Percentiles rank a stretch among this genome's conserved stretches.
These are phyloP conservation scores for Elaphurus davidianus DNA, from an alignment of 2,113 vertebrate genomes.

Conservation along the genomic window DNA sequence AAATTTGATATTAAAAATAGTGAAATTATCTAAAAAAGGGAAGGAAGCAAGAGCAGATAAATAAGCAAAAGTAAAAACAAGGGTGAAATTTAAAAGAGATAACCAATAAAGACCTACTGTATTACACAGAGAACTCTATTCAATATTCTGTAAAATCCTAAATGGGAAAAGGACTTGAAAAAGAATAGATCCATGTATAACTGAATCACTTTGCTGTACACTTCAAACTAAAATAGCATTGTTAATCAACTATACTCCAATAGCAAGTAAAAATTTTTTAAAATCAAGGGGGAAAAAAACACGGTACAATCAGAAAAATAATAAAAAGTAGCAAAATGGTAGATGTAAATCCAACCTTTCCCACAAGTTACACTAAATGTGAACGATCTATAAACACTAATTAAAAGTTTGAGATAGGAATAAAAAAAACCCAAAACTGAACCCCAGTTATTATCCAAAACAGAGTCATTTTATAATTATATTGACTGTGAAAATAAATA, in stretches of 20 bases:
- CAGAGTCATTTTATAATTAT: background rate
- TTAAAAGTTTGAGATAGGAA: background rate
- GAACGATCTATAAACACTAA: background rate
- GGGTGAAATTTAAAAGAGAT: background rate
- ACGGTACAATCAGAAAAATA: background rate
- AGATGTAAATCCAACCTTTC: background rate
- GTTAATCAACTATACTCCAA: background rate
- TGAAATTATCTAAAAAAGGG: background rate
- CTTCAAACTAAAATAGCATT: background rate
- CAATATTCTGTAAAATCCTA: background rate
- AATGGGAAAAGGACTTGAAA: background rate
- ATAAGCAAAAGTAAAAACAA: background rate
- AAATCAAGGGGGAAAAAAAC: background rate
- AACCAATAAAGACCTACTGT: background rate
- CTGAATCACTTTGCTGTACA: background rate
- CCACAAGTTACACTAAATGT: background rate
- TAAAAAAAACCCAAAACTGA: background rate
- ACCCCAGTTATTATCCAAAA: background rate
- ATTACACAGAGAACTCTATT: background rate
- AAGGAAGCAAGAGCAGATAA: background rate
- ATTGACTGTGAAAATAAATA: background rate
- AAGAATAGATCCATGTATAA: background rate
- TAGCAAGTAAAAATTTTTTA: background rate
- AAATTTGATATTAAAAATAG: background rate
- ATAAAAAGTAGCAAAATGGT: background rate